These are phyloP conservation scores for Syngnathus scovelli DNA, from an alignment of 2,113 vertebrate genomes.

Conservation along the genomic window DNA sequence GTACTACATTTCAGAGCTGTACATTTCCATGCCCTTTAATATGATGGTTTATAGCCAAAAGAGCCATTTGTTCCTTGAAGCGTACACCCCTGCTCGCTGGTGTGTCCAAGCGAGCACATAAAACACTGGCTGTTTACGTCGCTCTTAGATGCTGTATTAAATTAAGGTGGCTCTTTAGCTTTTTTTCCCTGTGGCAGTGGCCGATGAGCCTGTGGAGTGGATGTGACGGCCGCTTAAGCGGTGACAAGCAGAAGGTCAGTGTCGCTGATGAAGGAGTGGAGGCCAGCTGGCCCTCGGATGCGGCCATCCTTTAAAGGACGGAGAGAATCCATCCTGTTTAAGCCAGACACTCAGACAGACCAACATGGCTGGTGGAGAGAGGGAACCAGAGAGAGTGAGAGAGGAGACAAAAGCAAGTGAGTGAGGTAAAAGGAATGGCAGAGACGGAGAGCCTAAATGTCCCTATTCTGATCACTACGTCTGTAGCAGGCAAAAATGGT, in stretches of 20 bases:
- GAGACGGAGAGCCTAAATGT: conserved; percentile 56
- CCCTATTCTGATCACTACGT: conserved; percentile 60
- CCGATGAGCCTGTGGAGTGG: conserved; percentile 65
- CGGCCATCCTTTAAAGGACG: conserved; percentile 66
- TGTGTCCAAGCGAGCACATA: conserved; percentile 48
- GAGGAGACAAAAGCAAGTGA: conserved; percentile 46
- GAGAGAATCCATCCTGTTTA: conserved; percentile 69
- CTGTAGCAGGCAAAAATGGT: conserved; percentile 57
- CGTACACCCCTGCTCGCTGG: conserved; percentile 20
- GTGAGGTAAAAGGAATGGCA: conserved; percentile 44
- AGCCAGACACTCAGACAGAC: conserved; percentile 55
- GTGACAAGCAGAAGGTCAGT: conserved; percentile 71
- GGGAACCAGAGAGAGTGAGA: conserved; percentile 16
- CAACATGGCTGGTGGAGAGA: conserved; percentile 33
- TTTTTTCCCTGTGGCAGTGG: conserved; percentile 55
- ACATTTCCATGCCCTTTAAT: conserved; percentile 2
- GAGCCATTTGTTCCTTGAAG: conserved; percentile 8
- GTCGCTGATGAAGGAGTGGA: conserved; percentile 65
- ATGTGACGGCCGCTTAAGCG: conserved; percentile 69
- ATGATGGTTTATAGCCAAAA: conserved; percentile 17
- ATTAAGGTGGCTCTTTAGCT: conserved; percentile 63
- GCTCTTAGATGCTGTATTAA: conserved; percentile 57
- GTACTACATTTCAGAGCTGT: background rate
- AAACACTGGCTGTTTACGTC: conserved; percentile 56
- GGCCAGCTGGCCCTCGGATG: conserved; percentile 66